Base-by-base conservation (phyloP, 2,113 vertebrate genomes). In the Sarotherodon lohbergeri region DNA sequence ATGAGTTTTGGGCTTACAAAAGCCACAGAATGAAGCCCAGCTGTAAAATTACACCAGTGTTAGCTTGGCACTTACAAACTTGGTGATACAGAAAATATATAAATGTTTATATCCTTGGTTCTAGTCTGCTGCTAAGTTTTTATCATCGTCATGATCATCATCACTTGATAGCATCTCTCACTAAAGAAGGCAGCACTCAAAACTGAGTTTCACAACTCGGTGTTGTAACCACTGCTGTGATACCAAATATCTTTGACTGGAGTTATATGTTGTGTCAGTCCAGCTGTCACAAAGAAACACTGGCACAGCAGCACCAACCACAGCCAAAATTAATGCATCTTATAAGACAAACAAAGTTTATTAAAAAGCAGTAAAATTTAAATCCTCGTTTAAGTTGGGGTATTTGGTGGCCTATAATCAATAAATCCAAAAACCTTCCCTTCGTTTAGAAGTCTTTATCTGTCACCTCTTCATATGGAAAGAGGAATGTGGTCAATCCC, bases 151-250 rank as follows among this genome's bases (percentile, higher is more conserved):
- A 0, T 52, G 10, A 13, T 46, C 43, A 41, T 68, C 36, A 39
- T 66, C 34, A 36, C 61, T 66, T 41, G n/a, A 68, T 41, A 68
- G 11, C 63, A 22, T 71, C 36, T 71, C n/a, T 71, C 13, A 43
- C n/a, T 71, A 22, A 41, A 68, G 36, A 41, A 71, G 36, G 36
- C 36, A 41, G 36, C 36, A 71, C 36, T 41, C 63, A 71, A 68
- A 71, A 41, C 63, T 71, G n/a, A 36, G n/a, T 71, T 71, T 41
- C 19, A 71, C 12, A 71, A 0, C 34, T 22, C 0, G 3, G n/a
- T 41, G 63, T 71, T 22, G n/a, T 71, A 41, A 71, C 63, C 36
- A 71, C n/a, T 71, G 36, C 63, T 1, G 4, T 41, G n/a, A 41
- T 71, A 71, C 0, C n/a, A 41, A 41, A 41, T 71, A 71, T 71